Evolutionary conservation across 2,797 vertebrate species (phyloP).

Genomic region (Octomys mimax): DNA sequence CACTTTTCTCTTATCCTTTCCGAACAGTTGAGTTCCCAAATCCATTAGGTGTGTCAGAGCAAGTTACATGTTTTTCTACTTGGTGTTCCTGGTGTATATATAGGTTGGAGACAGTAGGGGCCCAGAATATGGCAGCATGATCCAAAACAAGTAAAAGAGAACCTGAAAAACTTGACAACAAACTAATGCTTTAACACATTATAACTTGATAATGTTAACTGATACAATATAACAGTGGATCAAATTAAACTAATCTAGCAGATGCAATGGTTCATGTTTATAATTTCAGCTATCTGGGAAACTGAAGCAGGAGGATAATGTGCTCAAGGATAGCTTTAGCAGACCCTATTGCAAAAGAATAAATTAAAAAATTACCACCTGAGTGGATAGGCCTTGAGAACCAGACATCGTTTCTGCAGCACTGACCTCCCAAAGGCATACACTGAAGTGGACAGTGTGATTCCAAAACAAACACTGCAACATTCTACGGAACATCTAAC

Average conservation of each 20-base stretch:
- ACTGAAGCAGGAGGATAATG: background rate
- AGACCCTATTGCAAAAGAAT: background rate
- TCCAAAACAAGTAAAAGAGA: background rate
- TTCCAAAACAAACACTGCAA: background rate
- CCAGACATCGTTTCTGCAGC: background rate
- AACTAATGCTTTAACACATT: background rate
- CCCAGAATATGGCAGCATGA: background rate
- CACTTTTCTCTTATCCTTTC: background rate
- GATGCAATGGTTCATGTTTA: background rate
- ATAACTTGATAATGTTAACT: background rate
- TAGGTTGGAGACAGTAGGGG: background rate
- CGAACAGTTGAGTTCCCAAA: background rate
- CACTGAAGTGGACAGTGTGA: background rate
- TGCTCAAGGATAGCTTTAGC: background rate
- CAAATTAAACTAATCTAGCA: background rate
- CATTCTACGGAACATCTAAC: background rate
- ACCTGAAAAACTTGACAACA: background rate
- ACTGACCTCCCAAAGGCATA: background rate
- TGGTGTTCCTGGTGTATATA: background rate
- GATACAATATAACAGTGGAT: too few relatives aligned
- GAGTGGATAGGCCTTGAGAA: background rate
- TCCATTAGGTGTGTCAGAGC: background rate
- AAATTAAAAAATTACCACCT: background rate
- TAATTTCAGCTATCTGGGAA: background rate
- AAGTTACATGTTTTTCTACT: background rate